phyloP scores from a whole-genome alignment of 2,888 invertebrate species.

The Nineta flava region DNA sequence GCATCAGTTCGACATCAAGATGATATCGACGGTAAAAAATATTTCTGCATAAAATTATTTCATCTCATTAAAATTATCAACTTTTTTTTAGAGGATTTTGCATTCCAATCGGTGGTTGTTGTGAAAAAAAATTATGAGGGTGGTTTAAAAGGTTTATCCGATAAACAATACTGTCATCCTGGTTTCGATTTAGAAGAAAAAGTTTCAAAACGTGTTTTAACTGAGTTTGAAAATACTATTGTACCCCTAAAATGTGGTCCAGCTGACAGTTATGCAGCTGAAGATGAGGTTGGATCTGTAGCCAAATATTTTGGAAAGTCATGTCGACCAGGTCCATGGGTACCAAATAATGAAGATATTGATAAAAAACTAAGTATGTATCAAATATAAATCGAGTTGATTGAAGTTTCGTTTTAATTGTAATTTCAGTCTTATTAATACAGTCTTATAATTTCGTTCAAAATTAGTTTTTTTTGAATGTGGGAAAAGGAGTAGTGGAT shows the following conservation, averaged over 20 bases:
- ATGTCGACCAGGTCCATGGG: slow-evolving; percentile 59
- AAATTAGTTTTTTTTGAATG: too few species aligned
- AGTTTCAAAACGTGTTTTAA: slow-evolving; percentile 43
- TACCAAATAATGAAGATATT: slow-evolving; percentile 30
- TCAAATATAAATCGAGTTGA: neutral
- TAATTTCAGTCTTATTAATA: too few species aligned
- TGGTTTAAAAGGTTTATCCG: slow-evolving; percentile 32
- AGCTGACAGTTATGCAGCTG: slow-evolving; percentile 25
- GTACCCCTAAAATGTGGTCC: slow-evolving; percentile 15
- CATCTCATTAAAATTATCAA: slow-evolving; percentile 4
- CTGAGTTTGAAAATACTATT: slow-evolving; percentile 34
- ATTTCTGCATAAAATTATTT: neutral
- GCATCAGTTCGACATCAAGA: slow-evolving; percentile 29
- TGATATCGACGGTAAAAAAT: slow-evolving; percentile 14
- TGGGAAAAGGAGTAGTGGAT: too few species aligned
- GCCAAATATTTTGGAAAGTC: slow-evolving; percentile 46
- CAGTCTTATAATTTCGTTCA: too few species aligned
- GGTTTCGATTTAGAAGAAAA: slow-evolving; percentile 36
- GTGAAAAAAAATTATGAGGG: slow-evolving; percentile 31
- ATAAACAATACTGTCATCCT: slow-evolving; percentile 46
- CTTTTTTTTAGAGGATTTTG: slow-evolving; percentile 27
- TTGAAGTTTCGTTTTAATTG: neutral
- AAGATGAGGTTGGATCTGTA: slow-evolving; percentile 44
- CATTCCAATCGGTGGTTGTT: slow-evolving; percentile 44
- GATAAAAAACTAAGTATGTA: slow-evolving; percentile 43